phyloP scores from a whole-genome alignment of 2,797 vertebrate genomes.

The Sternotherus odoratus region DNA sequence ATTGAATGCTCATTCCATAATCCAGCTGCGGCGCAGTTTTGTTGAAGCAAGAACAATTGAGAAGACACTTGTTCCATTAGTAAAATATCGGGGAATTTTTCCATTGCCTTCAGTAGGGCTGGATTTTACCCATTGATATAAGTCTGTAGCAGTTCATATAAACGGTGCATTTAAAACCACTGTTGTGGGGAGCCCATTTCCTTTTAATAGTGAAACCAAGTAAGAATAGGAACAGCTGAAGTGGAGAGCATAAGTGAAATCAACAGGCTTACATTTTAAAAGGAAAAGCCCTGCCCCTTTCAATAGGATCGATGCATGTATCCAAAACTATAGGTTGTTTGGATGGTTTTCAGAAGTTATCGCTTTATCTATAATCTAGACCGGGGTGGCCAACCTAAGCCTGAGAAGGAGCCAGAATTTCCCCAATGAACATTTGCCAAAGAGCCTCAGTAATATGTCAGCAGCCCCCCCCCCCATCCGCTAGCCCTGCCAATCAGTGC shows the following conservation, averaged over 20 bases:
- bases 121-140: not conserved
- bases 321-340: not conserved
- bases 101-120: not conserved
- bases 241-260: not conserved
- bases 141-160: not conserved
- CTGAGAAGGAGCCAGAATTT: too few relatives aligned
- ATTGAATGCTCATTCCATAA: not conserved
- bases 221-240: not conserved
- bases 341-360: not conserved
- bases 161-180: not conserved
- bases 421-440: too few relatives aligned
- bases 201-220: not conserved
- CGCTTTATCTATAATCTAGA: not conserved
- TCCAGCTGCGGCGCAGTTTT: constrained; percentile 1
- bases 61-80: not conserved
- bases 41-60: not conserved
- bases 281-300: not conserved
- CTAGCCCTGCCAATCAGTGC: too few relatives aligned
- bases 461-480: too few relatives aligned
- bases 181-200: not conserved
- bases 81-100: not conserved
- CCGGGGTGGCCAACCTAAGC: too few relatives aligned
- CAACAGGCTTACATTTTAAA: not conserved
- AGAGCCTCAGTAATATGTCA: too few relatives aligned
- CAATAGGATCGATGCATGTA: not conserved